Evolutionary conservation across 2,888 invertebrate species (phyloP).

Genomic region (Drosophila ustulata): DNA sequence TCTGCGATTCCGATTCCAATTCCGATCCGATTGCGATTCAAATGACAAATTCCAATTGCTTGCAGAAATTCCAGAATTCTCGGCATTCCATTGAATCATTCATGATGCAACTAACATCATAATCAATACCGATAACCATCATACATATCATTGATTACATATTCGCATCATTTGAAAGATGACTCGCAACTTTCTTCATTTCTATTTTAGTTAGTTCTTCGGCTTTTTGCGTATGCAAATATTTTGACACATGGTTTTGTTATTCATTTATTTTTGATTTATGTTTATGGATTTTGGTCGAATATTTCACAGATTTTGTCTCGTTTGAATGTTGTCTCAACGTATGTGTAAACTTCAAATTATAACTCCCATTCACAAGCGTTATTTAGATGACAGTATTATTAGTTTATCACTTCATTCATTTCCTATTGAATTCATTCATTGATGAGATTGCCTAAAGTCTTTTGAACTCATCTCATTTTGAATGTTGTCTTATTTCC

Average conservation of each 20-base stretch:
- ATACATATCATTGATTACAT: not conserved
- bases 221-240: too few relatives aligned
- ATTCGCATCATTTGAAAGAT: not conserved
- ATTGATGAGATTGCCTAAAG: not conserved
- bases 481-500: not conserved
- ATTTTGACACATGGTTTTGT: not conserved
- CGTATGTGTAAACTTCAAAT: not conserved
- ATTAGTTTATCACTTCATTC: not conserved
- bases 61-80: slow-evolving; percentile 8
- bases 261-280: not conserved
- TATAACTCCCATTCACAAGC: not conserved
- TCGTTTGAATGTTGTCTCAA: not conserved
- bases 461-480: not conserved
- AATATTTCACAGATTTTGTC: not conserved
- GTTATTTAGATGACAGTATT: not conserved
- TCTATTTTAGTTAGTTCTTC: not conserved
- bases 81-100: slow-evolving; percentile 1
- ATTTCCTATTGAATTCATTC: not conserved
- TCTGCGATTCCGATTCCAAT: slow-evolving; percentile 12
- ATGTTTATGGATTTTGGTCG: not conserved
- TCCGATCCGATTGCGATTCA: slow-evolving; percentile 8
- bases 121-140: not conserved
- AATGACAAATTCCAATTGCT: slow-evolving; percentile 1
- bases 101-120: not conserved
- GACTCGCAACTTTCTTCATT: not conserved